Conservation (phyloP, 2,797 vertebrate species). For the Mastacembelus armatus region DNA sequence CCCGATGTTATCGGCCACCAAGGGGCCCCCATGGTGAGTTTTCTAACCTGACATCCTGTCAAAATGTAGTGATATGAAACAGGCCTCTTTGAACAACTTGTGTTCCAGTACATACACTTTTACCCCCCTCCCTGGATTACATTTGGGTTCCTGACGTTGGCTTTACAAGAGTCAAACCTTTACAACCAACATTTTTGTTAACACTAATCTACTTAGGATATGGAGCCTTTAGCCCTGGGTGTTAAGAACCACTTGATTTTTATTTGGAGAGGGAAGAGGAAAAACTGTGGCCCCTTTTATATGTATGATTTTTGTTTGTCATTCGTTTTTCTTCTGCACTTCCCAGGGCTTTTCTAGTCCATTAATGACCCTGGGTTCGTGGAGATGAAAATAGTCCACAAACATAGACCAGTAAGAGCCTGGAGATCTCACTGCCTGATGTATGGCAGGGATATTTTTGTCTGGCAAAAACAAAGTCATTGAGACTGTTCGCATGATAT, state of each 20-base stretch:
- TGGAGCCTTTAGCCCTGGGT: neutral
- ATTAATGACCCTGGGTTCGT: constrained; percentile 46
- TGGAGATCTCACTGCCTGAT: constrained; percentile 9
- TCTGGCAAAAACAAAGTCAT: neutral
- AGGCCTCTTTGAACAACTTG: neutral
- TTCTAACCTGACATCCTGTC: constrained; percentile 2
- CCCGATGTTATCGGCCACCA: constrained; percentile 91
- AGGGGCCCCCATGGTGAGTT: constrained; percentile 94
- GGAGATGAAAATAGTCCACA: constrained; percentile 53
- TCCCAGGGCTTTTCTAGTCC: constrained; percentile 42
- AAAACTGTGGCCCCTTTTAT: too few species aligned
- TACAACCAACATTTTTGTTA: neutral
- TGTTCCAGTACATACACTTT: neutral
- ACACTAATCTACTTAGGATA: neutral
- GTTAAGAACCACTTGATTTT: neutral
- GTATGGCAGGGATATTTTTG: neutral
- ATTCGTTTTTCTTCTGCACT: constrained; percentile 20
- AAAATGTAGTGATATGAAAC: constrained; percentile 5
- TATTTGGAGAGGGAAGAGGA: too few species aligned
- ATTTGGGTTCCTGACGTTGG: too few species aligned
- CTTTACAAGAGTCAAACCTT: neutral
- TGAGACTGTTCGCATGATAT: too few species aligned
- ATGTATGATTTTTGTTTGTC: neutral
- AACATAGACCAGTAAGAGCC: constrained; percentile 25
- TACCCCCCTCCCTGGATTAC: too few species aligned